phyloP scores from a whole-genome alignment of 2,113 vertebrate genomes.

The Nothoprocta perdicaria region DNA sequence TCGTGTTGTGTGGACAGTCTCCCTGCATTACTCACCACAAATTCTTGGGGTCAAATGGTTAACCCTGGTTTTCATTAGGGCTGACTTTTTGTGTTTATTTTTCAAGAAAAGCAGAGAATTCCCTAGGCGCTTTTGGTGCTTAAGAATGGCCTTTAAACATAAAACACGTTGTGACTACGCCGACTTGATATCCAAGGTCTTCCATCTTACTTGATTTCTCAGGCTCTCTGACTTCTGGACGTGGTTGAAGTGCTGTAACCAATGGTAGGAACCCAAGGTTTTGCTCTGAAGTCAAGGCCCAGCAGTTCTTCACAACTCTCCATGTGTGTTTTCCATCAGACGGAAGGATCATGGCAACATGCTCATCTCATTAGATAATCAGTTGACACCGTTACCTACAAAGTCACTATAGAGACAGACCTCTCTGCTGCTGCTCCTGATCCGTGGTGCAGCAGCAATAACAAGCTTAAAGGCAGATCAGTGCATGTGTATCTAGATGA shows the following conservation, averaged over 20 bases:
- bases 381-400: constrained; percentile 35
- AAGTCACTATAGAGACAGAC: constrained; percentile 6
- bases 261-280: not conserved
- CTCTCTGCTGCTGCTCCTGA: not conserved
- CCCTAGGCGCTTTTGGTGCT: not conserved
- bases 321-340: not conserved
- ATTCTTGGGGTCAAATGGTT: not conserved
- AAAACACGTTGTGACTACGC: not conserved
- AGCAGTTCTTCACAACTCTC: not conserved
- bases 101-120: not conserved
- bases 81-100: constrained; percentile 1
- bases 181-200: not conserved
- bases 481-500: constrained; percentile 41
- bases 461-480: constrained; percentile 45
- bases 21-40: not conserved
- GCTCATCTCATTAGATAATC: not conserved
- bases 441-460: constrained; percentile 26
- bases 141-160: constrained; percentile 11
- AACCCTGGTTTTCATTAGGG: not conserved
- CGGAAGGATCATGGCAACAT: not conserved
- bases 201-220: not conserved
- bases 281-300: not conserved
- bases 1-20: not conserved
- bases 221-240: not conserved
- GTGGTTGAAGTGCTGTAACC: not conserved